A percentile compares a stretch with the other conserved stretches of the same genome.
Evolutionary conservation across 2,888 invertebrate species (phyloP).

Genomic region (Phrixothrix hirtus): DNA sequence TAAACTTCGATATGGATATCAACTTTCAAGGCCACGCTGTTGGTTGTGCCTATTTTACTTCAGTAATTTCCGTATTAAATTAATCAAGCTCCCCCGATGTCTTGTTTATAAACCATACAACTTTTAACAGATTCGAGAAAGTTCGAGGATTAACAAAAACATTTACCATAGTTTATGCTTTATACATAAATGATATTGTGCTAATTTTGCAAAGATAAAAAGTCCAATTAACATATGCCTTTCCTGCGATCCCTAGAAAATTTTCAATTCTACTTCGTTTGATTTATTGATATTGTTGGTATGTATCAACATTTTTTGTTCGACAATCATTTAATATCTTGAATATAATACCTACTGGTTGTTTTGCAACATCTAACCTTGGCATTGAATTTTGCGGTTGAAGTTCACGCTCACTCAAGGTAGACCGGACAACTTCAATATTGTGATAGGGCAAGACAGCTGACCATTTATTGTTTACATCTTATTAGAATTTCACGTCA

Average conservation of each 20-base stretch:
- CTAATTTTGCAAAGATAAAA: too few species aligned
- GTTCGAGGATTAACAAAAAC: too few species aligned
- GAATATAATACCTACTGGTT: constrained; percentile 25
- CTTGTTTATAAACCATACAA: too few species aligned
- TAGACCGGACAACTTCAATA: constrained; percentile 21
- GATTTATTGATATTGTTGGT: constrained; percentile 14
- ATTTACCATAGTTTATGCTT: too few species aligned
- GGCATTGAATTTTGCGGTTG: constrained; percentile 27
- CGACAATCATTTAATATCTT: constrained; percentile 21
- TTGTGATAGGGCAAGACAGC: constrained; percentile 10
- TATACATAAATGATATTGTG: too few species aligned
- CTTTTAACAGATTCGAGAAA: too few species aligned
- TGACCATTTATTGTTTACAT: constrained; percentile 15
- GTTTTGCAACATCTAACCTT: constrained; percentile 30
- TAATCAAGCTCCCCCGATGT: not conserved
- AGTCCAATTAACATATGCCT: too few species aligned
- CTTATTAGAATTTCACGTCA: too few species aligned
- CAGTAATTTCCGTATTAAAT: not conserved
- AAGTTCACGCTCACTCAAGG: constrained; percentile 24
- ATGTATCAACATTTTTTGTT: constrained; percentile 12
- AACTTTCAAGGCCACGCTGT: constrained; percentile 21
- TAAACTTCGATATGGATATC: constrained; percentile 28
- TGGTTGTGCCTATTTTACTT: not conserved
- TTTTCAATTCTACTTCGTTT: too few species aligned
- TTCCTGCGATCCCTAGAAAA: too few species aligned